Percentiles rank a stretch among this genome's conserved stretches.
phyloP scores from a whole-genome alignment of 2,888 invertebrate species.

The Hetaerina titia region DNA sequence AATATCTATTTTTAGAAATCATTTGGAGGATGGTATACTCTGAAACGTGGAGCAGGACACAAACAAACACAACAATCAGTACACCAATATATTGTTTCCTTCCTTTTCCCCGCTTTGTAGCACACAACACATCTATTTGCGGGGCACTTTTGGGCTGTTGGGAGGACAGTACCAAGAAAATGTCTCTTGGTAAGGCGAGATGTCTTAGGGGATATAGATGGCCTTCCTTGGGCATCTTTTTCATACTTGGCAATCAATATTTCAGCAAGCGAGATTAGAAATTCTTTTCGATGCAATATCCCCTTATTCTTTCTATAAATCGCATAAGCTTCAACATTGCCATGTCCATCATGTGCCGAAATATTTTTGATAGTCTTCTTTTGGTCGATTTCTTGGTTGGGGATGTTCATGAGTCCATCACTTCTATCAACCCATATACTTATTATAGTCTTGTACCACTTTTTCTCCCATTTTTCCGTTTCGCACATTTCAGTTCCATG shows the following conservation, averaged over 20 bases:
- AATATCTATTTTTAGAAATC: background rate
- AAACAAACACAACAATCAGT: background rate
- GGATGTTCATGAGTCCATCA: constrained; percentile 6
- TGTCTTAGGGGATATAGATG: background rate
- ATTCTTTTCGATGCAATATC: background rate
- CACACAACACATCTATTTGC: background rate
- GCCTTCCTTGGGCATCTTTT: background rate
- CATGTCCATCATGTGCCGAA: constrained; percentile 44
- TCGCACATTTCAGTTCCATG: background rate
- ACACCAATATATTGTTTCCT: background rate
- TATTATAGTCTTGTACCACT: constrained; percentile 42
- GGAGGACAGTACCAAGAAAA: background rate
- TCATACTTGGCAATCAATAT: background rate
- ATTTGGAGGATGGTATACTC: background rate
- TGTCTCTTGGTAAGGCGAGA: background rate
- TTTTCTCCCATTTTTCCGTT: background rate
- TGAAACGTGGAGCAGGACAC: background rate
- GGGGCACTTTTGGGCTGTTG: constrained; percentile 4
- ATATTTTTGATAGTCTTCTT: constrained; percentile 38
- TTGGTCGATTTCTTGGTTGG: background rate
- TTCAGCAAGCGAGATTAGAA: background rate
- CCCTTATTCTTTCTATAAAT: background rate
- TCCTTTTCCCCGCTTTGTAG: background rate
- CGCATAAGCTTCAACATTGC: background rate
- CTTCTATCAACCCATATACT: constrained; percentile 37